Percentiles rank a stretch among this genome's conserved stretches.
Evolutionary conservation across 1,140 invertebrate species (phyloP).

Genomic region (Brachionus manjavacas): DNA sequence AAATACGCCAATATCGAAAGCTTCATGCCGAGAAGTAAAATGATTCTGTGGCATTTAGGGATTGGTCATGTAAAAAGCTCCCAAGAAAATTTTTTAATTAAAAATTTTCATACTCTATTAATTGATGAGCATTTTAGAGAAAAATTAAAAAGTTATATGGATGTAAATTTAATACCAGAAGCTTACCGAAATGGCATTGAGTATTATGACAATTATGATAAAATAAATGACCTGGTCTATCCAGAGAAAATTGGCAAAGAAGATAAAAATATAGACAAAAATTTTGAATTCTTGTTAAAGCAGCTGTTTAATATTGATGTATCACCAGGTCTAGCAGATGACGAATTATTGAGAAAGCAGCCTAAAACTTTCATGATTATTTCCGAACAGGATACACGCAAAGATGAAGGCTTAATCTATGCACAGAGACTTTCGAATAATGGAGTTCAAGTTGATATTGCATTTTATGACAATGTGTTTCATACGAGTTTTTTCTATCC

Average conservation of each 20-base stretch:
- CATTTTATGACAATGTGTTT: slow-evolving; percentile 28
- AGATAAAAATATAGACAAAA: not conserved
- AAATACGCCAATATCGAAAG: not conserved
- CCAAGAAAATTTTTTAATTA: not conserved
- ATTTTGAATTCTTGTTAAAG: not conserved
- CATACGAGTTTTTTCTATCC: slow-evolving; percentile 10
- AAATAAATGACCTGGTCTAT: not conserved
- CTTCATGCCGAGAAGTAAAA: not conserved
- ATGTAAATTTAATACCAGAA: slow-evolving; percentile 27
- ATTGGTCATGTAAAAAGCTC: not conserved
- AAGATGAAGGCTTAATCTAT: slow-evolving; percentile 41
- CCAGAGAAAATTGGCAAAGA: not conserved
- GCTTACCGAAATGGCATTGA: not conserved
- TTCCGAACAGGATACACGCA: not conserved
- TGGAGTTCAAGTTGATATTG: slow-evolving; percentile 21
- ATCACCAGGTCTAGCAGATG: not conserved
- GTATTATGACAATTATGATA: slow-evolving; percentile 13
- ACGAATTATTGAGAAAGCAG: slow-evolving; percentile 10
- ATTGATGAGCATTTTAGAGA: not conserved
- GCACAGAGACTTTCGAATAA: slow-evolving; percentile 7
- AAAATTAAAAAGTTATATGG: not conserved
- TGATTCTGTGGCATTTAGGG: slow-evolving; percentile 10
- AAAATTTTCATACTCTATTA: slow-evolving; percentile 15
- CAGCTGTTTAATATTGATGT: slow-evolving; percentile 5
- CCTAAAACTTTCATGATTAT: slow-evolving; percentile 33